phyloP scores from a whole-genome alignment of 2,113 vertebrate species.

The Tympanuchus pallidicinctus region DNA sequence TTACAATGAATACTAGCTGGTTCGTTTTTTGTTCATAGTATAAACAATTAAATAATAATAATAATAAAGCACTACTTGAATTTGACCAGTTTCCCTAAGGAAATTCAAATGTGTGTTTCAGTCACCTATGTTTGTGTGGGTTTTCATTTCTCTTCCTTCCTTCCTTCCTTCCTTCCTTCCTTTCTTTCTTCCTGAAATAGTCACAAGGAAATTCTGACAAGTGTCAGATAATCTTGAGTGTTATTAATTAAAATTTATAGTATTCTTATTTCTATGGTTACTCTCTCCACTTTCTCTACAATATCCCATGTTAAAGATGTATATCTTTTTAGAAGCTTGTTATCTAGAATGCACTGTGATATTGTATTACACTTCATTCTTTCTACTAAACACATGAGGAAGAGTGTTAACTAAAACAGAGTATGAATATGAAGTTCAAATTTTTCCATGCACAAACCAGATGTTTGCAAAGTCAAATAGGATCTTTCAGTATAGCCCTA shows the following conservation, averaged over 20 bases:
- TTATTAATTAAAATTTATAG: background rate
- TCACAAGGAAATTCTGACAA: background rate
- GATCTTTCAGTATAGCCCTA: background rate
- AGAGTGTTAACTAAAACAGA: background rate
- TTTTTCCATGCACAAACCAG: background rate
- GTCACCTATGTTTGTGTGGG: background rate
- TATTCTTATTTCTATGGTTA: background rate
- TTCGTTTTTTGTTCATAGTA: background rate
- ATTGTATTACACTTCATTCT: background rate
- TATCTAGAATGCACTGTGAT: background rate
- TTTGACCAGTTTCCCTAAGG: background rate
- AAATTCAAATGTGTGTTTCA: background rate
- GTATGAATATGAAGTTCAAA: background rate
- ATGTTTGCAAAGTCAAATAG: background rate
- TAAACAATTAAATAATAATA: background rate
- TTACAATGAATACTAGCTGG: background rate
- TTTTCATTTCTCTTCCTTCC: too few species aligned
- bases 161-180: too few species aligned
- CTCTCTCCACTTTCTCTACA: background rate
- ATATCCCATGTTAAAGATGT: background rate
- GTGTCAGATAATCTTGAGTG: background rate
- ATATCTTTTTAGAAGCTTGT: background rate
- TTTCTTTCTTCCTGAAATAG: background rate
- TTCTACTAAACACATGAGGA: background rate
- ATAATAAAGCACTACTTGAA: background rate